Base-by-base conservation (phyloP, 1,140 invertebrate species). In the Adelges cooleyi region DNA sequence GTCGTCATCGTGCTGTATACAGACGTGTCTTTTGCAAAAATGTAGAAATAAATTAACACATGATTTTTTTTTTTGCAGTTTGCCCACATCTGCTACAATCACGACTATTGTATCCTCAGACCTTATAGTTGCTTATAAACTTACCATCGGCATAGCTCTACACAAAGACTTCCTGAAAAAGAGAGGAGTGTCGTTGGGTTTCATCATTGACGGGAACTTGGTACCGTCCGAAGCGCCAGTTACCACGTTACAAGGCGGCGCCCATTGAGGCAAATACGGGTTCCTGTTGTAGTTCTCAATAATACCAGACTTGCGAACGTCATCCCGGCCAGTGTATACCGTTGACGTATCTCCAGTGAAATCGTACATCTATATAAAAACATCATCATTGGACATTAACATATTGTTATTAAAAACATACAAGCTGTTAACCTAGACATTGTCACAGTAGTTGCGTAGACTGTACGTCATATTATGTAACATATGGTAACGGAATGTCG, bases 161-260 rank as follows among this genome's bases (percentile, higher is more conserved):
- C 89, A 92, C 66, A 92, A 79, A 70, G 87, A 89, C 74, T 90
- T 90, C 65, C 88, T 80, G 74, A 83, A 92, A 73, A 92, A 89
- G 42, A 84, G 72, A 0, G 90, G 71, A 1, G 80, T 80, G 2
- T 89, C 83, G 59, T 88, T 83, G 13, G 77, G 79, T 25, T 79
- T 68, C 1, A 91, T 79, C 20, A 81, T 81, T 65, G 86, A 83
- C 15, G 79, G 81, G 72, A 90, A 92, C 73, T 90, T 90, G 6
- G 85, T 83, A n/a, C 88, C 89, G 73, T 93, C 90, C 3, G 87
- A 90, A 0, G 87, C 81, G n/a, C 82, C 81, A 53, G 83, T 79
- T 15, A 93, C 82, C 67, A 85, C 84, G 29, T 84, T 87, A 72
- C 90, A 92, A 42, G 82, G 80, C 33, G 79, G 77, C 25, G 79